A percentile compares a stretch with the other conserved stretches of the same genome.
Conservation (phyloP, 1,140 invertebrate genomes). For the Bombus confusus region DNA sequence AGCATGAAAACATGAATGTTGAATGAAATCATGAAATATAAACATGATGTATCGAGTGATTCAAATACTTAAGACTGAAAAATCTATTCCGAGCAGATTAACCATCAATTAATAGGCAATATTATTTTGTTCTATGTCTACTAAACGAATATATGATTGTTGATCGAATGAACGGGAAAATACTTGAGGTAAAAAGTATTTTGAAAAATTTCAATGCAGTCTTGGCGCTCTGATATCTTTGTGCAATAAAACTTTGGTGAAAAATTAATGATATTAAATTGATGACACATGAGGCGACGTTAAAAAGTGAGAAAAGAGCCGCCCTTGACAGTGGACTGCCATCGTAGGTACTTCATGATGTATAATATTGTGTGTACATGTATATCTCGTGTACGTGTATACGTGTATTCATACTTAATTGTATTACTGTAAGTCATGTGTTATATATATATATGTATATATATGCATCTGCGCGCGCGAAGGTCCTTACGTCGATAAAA, state of each 20-base stretch:
- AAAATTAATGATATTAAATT: conserved; percentile 29
- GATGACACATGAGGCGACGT: conserved; percentile 31
- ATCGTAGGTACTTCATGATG: conserved; percentile 53
- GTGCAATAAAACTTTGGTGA: conserved; percentile 62
- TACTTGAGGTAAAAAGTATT: conserved; percentile 32
- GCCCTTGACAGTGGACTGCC: conserved; percentile 61
- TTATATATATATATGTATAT: conserved; percentile 43
- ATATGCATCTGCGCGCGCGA: conserved; percentile 69
- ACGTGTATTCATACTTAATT: conserved; percentile 8
- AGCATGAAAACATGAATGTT: neutral
- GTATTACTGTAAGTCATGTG: conserved; percentile 16
- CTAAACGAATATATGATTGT: neutral
- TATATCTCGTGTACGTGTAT: conserved; percentile 15
- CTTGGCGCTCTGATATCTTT: conserved; percentile 43
- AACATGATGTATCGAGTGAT: neutral
- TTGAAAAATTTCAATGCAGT: conserved; percentile 35
- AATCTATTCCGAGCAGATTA: neutral
- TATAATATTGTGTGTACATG: conserved; percentile 14
- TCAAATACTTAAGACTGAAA: neutral
- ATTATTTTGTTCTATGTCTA: neutral
- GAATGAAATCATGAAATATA: neutral
- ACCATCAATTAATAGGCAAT: neutral
- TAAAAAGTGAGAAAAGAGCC: conserved; percentile 57
- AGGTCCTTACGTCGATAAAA: conserved; percentile 79
- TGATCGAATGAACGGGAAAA: conserved; percentile 7